These are phyloP conservation scores for Tigriopus japonicus DNA, from an alignment of 1,140 invertebrate species.

Conservation along the genomic window DNA sequence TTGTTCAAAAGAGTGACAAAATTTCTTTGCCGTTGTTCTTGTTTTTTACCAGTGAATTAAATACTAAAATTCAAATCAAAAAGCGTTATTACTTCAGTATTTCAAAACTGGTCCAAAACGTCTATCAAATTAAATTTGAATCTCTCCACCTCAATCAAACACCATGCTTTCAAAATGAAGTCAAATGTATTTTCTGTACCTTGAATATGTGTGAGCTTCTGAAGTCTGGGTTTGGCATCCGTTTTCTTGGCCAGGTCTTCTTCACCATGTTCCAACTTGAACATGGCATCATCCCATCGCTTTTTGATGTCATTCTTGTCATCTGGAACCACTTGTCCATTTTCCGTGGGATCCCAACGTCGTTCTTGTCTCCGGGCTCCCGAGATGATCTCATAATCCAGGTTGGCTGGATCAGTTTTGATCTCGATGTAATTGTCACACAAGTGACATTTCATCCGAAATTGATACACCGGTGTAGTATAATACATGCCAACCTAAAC, in stretches of 20 bases:
- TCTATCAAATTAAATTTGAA: too few relatives aligned
- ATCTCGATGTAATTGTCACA: constrained; percentile 97
- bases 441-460: constrained; percentile 97
- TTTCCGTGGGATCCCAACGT: constrained; percentile 89
- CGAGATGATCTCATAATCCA: constrained; percentile 87
- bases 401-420: constrained; percentile 94
- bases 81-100: too few relatives aligned
- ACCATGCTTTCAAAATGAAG: not conserved
- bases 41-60: too few relatives aligned
- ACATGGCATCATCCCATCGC: constrained; percentile 88
- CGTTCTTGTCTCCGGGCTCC: constrained; percentile 91
- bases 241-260: constrained; percentile 54
- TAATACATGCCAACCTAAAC: constrained; percentile 73
- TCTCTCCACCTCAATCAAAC: not conserved
- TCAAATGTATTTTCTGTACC: constrained; percentile 24
- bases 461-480: constrained; percentile 90
- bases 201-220: constrained; percentile 49
- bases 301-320: constrained; percentile 70
- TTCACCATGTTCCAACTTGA: constrained; percentile 69
- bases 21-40: too few relatives aligned
- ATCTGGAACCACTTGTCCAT: constrained; percentile 77
- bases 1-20: too few relatives aligned
- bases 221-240: constrained; percentile 48
- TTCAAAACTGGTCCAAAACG: too few relatives aligned
- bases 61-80: too few relatives aligned